Percentiles rank a stretch among this genome's conserved stretches.
These are phyloP conservation scores for Aleiodes leptofemur DNA, from an alignment of 2,888 invertebrate species.

Conservation along the genomic window DNA sequence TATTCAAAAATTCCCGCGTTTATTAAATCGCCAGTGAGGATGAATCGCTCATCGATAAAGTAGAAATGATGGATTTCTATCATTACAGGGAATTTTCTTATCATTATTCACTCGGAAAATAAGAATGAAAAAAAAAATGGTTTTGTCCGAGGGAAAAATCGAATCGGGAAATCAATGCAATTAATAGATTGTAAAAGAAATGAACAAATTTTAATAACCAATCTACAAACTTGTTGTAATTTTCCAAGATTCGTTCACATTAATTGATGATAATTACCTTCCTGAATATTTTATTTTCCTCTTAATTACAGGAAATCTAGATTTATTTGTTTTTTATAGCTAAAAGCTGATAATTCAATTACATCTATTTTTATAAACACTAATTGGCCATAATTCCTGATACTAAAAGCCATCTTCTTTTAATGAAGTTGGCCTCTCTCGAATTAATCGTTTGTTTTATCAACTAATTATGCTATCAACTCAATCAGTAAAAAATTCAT, in stretches of 20 bases:
- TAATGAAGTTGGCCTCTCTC: too few species aligned
- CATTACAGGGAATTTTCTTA: slow-evolving; percentile 7
- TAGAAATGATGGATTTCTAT: neutral
- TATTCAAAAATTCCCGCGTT: slow-evolving; percentile 20
- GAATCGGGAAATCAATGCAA: neutral
- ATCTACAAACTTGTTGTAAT: too few species aligned
- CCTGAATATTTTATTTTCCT: too few species aligned
- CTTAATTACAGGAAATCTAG: too few species aligned
- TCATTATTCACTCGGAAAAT: neutral
- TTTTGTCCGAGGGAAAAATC: neutral
- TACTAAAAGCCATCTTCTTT: too few species aligned
- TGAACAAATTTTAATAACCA: too few species aligned
- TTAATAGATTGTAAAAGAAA: neutral
- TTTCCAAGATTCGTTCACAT: too few species aligned
- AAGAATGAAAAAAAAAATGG: neutral
- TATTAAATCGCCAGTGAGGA: neutral
- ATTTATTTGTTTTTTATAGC: too few species aligned
- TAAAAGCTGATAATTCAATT: too few species aligned
- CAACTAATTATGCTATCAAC: neutral
- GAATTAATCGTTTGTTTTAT: neutral
- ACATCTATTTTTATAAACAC: too few species aligned
- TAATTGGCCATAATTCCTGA: too few species aligned
- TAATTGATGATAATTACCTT: too few species aligned
- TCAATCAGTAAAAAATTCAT: neutral
- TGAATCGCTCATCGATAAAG: neutral